phyloP scores from a whole-genome alignment of 2,113 vertebrate genomes.

The Microcebus griseorufus region DNA sequence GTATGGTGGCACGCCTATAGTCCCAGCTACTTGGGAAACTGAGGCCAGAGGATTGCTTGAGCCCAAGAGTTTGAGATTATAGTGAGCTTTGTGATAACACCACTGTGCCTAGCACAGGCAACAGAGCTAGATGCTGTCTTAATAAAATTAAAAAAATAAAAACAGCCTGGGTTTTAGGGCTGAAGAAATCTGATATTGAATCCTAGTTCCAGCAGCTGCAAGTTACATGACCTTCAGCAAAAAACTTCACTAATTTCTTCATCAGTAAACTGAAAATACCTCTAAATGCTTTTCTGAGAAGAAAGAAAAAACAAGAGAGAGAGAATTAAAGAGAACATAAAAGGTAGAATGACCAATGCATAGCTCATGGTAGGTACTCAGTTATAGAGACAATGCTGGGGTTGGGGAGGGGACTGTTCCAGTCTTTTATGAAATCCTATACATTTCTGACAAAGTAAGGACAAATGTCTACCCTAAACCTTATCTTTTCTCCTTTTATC shows the following conservation, averaged over 20 bases:
- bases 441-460: not conserved
- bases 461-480: not conserved
- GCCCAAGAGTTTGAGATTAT: too few species aligned
- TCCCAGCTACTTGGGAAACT: too few species aligned
- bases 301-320: not conserved
- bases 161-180: not conserved
- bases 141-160: too few species aligned
- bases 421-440: conserved; percentile 3
- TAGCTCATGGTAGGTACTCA: not conserved
- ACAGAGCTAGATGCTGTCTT: too few species aligned
- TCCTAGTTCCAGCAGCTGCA: not conserved
- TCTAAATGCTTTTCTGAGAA: conserved; percentile 11
- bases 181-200: not conserved
- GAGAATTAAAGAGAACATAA: not conserved
- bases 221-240: not conserved
- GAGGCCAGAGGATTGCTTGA: too few species aligned
- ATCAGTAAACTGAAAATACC: conserved; percentile 1
- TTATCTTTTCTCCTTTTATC: not conserved
- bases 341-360: not conserved
- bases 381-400: not conserved
- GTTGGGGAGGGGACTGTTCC: not conserved
- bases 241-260: not conserved
- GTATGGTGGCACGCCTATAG: too few species aligned
- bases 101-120: too few species aligned
- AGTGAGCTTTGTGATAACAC: too few species aligned